These are phyloP conservation scores for Pseudeuparius sepicola DNA, from an alignment of 2,888 invertebrate genomes.

Conservation along the genomic window DNA sequence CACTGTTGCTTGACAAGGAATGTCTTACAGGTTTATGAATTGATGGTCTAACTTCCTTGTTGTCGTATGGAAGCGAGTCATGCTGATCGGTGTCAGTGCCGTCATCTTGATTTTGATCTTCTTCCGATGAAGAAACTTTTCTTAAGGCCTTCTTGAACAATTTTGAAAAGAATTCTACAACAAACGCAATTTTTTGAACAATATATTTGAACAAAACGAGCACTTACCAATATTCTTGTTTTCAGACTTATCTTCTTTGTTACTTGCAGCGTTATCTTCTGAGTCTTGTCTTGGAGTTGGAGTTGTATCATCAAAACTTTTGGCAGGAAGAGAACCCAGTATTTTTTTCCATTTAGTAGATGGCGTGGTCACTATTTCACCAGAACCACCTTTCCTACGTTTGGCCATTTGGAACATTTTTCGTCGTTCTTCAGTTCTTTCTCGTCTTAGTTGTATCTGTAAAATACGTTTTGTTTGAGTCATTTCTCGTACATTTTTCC, in stretches of 20 bases:
- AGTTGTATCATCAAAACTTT: constrained; percentile 45
- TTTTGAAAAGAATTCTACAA: constrained; percentile 46
- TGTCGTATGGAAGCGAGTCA: constrained; percentile 56
- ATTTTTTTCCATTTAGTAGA: constrained; percentile 63
- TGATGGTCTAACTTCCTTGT: constrained; percentile 22
- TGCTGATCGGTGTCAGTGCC: constrained; percentile 64
- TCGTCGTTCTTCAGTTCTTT: constrained; percentile 84
- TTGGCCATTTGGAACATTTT: constrained; percentile 89
- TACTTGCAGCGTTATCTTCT: constrained; percentile 20
- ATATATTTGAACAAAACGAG: no score
- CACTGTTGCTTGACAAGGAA: constrained; percentile 6
- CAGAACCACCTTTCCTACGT: constrained; percentile 46
- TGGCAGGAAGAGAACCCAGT: constrained; percentile 48
- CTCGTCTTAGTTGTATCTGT: constrained; percentile 70
- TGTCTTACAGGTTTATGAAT: constrained; percentile 13
- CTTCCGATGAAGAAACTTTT: constrained; percentile 49
- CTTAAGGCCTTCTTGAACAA: constrained; percentile 50
- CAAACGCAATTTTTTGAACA: no score
- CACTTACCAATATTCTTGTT: constrained; percentile 26
- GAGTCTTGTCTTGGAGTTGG: constrained; percentile 31
- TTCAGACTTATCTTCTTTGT: constrained; percentile 25
- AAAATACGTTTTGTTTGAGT: constrained; percentile 2
- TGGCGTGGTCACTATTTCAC: constrained; percentile 50
- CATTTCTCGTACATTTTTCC: constrained; percentile 11
- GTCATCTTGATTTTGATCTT: constrained; percentile 41